These are phyloP conservation scores for Brachionichthys hirsutus DNA, from an alignment of 2,113 vertebrate genomes.

Conservation along the genomic window DNA sequence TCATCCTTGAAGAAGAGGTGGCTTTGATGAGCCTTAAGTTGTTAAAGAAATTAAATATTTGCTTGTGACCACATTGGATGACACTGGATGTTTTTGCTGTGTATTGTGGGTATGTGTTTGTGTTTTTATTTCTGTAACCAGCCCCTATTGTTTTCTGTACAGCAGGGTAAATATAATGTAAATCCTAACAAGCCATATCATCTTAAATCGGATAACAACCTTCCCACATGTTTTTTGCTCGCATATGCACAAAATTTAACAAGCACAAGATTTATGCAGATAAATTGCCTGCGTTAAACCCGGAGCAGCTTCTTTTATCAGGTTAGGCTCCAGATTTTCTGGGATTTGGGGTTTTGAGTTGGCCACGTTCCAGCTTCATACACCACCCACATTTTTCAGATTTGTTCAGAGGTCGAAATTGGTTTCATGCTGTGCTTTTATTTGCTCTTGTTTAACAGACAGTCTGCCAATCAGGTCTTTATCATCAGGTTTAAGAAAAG, in stretches of 20 bases:
- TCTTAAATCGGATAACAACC: conserved; percentile 7
- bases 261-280: conserved; percentile 2
- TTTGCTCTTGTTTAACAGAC: neutral
- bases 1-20: neutral
- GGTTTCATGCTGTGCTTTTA: neutral
- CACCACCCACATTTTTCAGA: neutral
- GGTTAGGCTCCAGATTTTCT: neutral
- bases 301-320: neutral
- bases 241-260: conserved; percentile 4
- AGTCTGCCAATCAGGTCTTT: too few species aligned
- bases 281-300: conserved; percentile 8
- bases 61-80: conserved; percentile 7
- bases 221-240: neutral
- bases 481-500: too few species aligned
- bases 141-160: conserved; percentile 5
- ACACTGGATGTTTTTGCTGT: conserved; percentile 6
- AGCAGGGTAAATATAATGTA: neutral
- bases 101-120: conserved; percentile 14
- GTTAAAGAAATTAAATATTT: conserved; percentile 10
- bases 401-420: conserved; percentile 1
- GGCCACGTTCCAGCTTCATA: conserved; percentile 18
- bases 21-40: conserved; percentile 12
- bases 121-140: conserved; percentile 2
- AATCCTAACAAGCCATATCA: neutral
- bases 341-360: neutral